Evolutionary conservation across 2,888 invertebrate genomes (phyloP).

Genomic region (Clostera curtula): DNA sequence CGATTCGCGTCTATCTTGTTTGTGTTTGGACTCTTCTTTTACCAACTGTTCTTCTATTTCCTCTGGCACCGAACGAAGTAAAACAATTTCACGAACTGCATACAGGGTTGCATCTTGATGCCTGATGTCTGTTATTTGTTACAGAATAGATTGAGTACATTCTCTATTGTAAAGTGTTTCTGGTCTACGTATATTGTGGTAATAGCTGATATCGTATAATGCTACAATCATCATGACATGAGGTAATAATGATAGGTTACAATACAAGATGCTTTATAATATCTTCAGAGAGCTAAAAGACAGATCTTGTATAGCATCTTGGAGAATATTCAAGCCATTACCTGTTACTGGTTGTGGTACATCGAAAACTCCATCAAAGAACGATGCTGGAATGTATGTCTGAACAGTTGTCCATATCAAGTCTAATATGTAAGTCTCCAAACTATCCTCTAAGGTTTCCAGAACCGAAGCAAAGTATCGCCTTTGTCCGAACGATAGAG

Average conservation of each 20-base stretch:
- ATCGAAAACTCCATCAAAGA: conserved; percentile 45
- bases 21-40: conserved; percentile 12
- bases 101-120: conserved; percentile 50
- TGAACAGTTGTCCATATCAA: conserved; percentile 43
- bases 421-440: conserved; percentile 21
- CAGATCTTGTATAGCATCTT: too few relatives aligned
- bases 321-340: too few relatives aligned
- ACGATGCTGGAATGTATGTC: conserved; percentile 38
- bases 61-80: conserved; percentile 18
- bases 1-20: conserved; percentile 17
- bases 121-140: conserved; percentile 40
- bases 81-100: conserved; percentile 34
- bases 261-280: too few relatives aligned
- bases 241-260: too few relatives aligned
- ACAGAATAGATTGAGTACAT: too few relatives aligned
- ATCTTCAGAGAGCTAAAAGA: too few relatives aligned
- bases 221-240: too few relatives aligned
- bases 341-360: conserved; percentile 43
- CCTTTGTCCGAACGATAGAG: conserved; percentile 39
- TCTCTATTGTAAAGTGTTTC: too few relatives aligned
- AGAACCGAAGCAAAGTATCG: conserved; percentile 48
- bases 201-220: too few relatives aligned
- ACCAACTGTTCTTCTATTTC: conserved; percentile 1
- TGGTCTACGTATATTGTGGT: too few relatives aligned
- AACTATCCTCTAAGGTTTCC: conserved; percentile 26